These are phyloP conservation scores for Thymelicus acteon DNA, from an alignment of 2,888 invertebrate genomes.

Conservation along the genomic window DNA sequence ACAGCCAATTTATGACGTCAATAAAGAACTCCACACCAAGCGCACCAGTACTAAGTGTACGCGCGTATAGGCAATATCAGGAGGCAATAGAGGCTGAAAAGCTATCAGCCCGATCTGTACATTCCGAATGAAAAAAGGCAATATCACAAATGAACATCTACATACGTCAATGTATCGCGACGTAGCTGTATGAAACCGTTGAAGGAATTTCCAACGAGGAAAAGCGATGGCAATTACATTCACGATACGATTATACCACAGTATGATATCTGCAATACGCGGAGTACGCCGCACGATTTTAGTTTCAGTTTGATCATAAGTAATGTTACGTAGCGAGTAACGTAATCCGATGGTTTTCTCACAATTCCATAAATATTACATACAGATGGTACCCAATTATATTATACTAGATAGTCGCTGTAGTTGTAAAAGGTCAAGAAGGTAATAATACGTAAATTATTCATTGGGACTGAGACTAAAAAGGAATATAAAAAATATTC, in stretches of 20 bases:
- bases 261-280: conserved; percentile 3
- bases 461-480: too few species aligned
- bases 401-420: too few species aligned
- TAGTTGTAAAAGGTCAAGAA: too few species aligned
- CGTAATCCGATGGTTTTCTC: too few species aligned
- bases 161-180: conserved; percentile 34
- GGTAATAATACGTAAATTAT: too few species aligned
- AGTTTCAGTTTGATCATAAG: too few species aligned
- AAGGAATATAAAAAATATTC: too few species aligned
- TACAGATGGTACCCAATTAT: too few species aligned
- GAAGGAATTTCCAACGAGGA: conserved; percentile 31
- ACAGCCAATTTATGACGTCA: conserved; percentile 46
- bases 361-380: too few species aligned
- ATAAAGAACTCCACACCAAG: conserved; percentile 44
- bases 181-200: conserved; percentile 22
- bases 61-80: conserved; percentile 39
- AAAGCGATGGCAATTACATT: conserved; percentile 19
- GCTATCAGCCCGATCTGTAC: conserved; percentile 37
- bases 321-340: too few species aligned
- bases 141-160: conserved; percentile 37
- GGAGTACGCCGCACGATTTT: background rate
- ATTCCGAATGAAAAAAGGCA: conserved; percentile 39
- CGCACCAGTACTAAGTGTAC: background rate
- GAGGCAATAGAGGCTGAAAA: conserved; percentile 40
- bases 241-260: conserved; percentile 17